Evolutionary conservation across 2,113 vertebrate genomes (phyloP).

Genomic region (Alligator mississippiensis): DNA sequence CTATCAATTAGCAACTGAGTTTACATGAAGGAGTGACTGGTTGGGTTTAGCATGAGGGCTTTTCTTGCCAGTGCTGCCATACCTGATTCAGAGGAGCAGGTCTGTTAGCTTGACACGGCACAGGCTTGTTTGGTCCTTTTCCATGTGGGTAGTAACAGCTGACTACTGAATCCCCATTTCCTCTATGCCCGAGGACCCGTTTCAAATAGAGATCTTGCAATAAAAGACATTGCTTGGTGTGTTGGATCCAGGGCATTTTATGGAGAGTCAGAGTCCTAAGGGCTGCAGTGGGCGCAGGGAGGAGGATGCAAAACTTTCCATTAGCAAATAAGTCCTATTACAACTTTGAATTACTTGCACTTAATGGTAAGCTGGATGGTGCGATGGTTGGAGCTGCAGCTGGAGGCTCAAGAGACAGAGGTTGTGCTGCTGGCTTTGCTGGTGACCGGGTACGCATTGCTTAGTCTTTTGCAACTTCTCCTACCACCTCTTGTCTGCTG

Average conservation of each 20-base stretch:
- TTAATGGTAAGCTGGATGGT: background rate
- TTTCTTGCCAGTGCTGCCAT: background rate
- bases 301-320: background rate
- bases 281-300: background rate
- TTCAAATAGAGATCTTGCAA: background rate
- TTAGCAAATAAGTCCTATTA: too few species aligned
- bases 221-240: background rate
- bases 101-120: background rate
- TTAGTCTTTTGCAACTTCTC: background rate
- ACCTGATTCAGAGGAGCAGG: accelerated
- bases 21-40: background rate
- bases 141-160: background rate
- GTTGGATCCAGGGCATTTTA: background rate
- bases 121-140: background rate
- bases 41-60: background rate
- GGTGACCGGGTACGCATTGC: too few species aligned
- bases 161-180: background rate
- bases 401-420: background rate
- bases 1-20: background rate
- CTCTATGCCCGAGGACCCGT: background rate
- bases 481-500: background rate
- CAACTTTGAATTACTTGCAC: background rate
- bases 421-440: background rate
- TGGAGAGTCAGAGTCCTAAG: background rate
- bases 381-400: too few species aligned